Percentiles rank a stretch among this genome's conserved stretches.
These are phyloP conservation scores for Drosophila picticornis DNA, from an alignment of 2,888 invertebrate genomes.

Conservation along the genomic window DNA sequence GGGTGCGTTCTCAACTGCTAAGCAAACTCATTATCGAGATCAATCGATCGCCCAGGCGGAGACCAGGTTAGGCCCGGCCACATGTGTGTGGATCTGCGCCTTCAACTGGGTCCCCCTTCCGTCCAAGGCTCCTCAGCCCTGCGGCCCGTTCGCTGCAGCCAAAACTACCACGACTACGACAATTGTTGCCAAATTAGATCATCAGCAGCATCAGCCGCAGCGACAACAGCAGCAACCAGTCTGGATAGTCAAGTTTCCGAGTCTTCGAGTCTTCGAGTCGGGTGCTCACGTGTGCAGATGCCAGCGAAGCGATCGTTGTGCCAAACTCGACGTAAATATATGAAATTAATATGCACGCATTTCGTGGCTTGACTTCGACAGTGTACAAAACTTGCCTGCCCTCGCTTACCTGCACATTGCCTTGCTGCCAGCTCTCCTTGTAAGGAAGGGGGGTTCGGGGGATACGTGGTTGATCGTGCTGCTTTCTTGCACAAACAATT, in stretches of 20 bases:
- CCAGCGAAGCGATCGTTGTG: slow-evolving; percentile 45
- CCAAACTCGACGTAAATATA: slow-evolving; percentile 59
- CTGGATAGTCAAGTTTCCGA: slow-evolving; percentile 57
- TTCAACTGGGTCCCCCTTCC: slow-evolving; percentile 13
- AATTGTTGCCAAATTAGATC: slow-evolving; percentile 85
- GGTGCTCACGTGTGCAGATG: slow-evolving; percentile 57
- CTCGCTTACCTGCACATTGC: slow-evolving; percentile 8
- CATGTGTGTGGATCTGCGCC: slow-evolving; percentile 49
- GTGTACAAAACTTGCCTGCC: slow-evolving; percentile 15
- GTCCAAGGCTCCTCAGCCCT: background rate
- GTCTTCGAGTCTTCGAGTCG: slow-evolving; percentile 6
- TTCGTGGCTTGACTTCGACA: slow-evolving; percentile 65
- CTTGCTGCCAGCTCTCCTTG: slow-evolving; percentile 11
- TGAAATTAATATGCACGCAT: slow-evolving; percentile 83
- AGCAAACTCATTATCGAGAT: slow-evolving; percentile 83
- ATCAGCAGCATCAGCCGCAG: slow-evolving; percentile 79
- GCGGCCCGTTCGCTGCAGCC: slow-evolving; percentile 35
- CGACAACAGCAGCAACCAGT: slow-evolving; percentile 43
- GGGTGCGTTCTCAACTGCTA: slow-evolving; percentile 75
- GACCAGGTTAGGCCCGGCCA: slow-evolving; percentile 53
- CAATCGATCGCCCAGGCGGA: slow-evolving; percentile 80
- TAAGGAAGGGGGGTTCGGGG: background rate
- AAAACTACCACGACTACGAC: slow-evolving; percentile 72
- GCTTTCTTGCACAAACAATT: slow-evolving; percentile 77
- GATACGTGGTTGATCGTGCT: slow-evolving; percentile 50